Percentiles rank a stretch among this genome's conserved stretches.
Conservation (phyloP, 2,113 vertebrate species). For the Hiodon alosoides region DNA sequence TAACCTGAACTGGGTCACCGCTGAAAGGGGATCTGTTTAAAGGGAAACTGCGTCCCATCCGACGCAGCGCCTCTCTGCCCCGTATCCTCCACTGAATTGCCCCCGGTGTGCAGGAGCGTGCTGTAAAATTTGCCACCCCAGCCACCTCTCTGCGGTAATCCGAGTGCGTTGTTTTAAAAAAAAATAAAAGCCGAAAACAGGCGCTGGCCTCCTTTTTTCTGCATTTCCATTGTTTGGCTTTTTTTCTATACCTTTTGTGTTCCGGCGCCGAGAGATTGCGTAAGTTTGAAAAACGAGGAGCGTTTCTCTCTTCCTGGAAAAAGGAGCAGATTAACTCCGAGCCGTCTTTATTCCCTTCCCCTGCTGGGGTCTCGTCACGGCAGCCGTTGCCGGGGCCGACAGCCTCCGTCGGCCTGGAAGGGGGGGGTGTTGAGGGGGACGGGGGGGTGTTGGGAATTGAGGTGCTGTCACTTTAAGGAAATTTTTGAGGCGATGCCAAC, state of each 20-base stretch:
- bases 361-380: slow-evolving; percentile 10
- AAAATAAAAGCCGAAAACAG: slow-evolving; percentile 33
- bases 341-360: slow-evolving; percentile 11
- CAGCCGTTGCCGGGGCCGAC: slow-evolving; percentile 22
- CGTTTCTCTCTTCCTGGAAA: slow-evolving; percentile 11
- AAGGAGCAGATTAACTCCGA: too few relatives aligned
- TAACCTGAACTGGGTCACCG: slow-evolving; percentile 45
- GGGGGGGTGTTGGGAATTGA: slow-evolving; percentile 66
- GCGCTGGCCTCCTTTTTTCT: slow-evolving; percentile 26
- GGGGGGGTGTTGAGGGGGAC: too few relatives aligned
- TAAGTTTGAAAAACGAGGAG: not conserved
- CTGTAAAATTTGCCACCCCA: slow-evolving; percentile 35
- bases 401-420: slow-evolving; percentile 22
- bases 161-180: slow-evolving; percentile 11
- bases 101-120: slow-evolving; percentile 17
- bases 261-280: too few relatives aligned
- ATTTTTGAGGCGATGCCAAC: slow-evolving; percentile 76
- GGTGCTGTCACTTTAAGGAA: slow-evolving; percentile 82
- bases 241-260: too few relatives aligned
- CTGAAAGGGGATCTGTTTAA: slow-evolving; percentile 10
- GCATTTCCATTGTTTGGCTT: slow-evolving; percentile 14
- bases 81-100: not conserved
- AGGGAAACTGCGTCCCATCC: not conserved
- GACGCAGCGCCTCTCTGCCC: not conserved
- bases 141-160: slow-evolving; percentile 20